These are phyloP conservation scores for Pelobates cultripes DNA, from an alignment of 2,797 vertebrate species.

Conservation along the genomic window DNA sequence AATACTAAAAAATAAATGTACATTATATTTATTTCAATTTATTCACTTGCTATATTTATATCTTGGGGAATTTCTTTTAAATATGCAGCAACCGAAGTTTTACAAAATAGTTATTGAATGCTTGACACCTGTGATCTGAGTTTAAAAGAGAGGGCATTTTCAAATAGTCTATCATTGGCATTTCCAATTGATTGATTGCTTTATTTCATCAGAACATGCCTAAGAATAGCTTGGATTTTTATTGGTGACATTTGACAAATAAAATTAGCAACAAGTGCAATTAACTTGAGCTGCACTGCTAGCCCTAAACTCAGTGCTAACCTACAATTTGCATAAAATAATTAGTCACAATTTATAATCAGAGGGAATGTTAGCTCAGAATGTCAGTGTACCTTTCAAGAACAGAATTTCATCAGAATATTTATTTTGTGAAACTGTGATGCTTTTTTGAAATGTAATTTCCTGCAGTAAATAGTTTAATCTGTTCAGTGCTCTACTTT, in stretches of 20 bases:
- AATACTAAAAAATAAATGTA: neutral
- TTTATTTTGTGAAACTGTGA: neutral
- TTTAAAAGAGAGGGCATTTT: neutral
- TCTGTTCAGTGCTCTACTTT: neutral
- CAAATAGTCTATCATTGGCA: neutral
- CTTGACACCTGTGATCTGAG: neutral
- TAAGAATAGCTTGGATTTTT: neutral
- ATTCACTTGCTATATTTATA: neutral
- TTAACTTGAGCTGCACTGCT: neutral
- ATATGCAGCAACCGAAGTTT: neutral
- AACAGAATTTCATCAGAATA: conserved; percentile 6
- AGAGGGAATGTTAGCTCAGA: neutral
- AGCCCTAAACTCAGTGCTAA: conserved; percentile 1
- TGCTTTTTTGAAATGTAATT: neutral
- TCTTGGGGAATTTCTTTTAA: neutral
- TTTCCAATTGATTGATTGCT: conserved; percentile 6
- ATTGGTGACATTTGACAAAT: neutral
- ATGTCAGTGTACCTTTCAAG: neutral
- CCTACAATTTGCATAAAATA: conserved; percentile 1
- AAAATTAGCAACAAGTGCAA: neutral
- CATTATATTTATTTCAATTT: neutral
- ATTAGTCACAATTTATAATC: neutral
- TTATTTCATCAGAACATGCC: neutral
- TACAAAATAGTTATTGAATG: neutral
- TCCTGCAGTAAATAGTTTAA: neutral